Base-by-base conservation (phyloP, 2,888 invertebrate species). In the Drosophila testacea region DNA sequence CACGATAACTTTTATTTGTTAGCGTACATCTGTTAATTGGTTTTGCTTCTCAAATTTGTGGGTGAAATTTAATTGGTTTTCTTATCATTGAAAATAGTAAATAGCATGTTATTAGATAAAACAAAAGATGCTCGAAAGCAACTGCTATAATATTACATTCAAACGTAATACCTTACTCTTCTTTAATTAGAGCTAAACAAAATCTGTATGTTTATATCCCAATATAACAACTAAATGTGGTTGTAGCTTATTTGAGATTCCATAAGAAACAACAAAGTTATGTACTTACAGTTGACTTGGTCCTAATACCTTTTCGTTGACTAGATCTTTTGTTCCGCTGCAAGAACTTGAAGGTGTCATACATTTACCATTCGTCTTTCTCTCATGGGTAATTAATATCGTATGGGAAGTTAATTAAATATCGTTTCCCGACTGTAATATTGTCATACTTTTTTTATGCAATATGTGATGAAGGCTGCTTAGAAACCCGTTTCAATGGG, bases 391-490 rank as follows among this genome's bases (percentile, higher is more conserved):
- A 85, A 85, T 79, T 69, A 79, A 88, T 88, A 85, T 83, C 86
- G 66, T 88, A 85, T 85, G 84, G 88, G 84, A 85, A 85, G 81
- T 83, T 81, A 73, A 85, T 85, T 79, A 81, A 77, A 65, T 71
- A 68, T 67, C 65, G 48, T 32, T 63, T 65, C 16, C 60, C 54
- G 67, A 51, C 63, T 61, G 67, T 73, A 65, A 50, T 56, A 66
- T 76, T 71, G 69, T 75, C 57, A 62, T 61, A 48, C 34, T 52
- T 61, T 52, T 63, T 70, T 69, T 56, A 52, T 73, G 56, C 59
- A 70, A 68, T 77, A 61, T 46, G 52, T 28, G 64, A 51, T 52
- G 59, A 50, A 38, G 52, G 61, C 22, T 38, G 69, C 39, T 42
- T 22, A 27, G 41, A 82, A 87, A 87, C 83, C 41, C 64, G 83